These are phyloP conservation scores for Panulirus ornatus DNA, from an alignment of 1,140 invertebrate genomes.

Conservation along the genomic window DNA sequence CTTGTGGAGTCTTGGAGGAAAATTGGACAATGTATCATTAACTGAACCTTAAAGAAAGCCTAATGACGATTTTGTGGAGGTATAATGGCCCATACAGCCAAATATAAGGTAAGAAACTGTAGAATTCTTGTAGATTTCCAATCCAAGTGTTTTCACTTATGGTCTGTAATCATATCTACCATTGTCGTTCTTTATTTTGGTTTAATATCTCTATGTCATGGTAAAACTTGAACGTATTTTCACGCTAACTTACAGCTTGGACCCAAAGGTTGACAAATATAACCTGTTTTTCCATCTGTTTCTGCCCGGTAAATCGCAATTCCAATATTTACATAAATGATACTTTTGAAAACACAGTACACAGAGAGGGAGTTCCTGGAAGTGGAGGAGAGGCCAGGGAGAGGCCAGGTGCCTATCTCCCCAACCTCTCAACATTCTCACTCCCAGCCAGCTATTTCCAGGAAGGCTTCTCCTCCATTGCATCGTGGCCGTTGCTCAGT, in stretches of 20 bases:
- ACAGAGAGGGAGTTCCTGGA: not conserved
- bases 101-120: conserved; percentile 58
- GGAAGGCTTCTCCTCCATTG: no score
- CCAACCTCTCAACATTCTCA: no score
- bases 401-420: no score
- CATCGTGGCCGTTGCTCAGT: no score
- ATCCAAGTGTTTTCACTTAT: conserved; percentile 32
- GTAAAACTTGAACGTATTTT: not conserved
- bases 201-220: not conserved
- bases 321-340: not conserved
- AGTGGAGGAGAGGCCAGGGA: no score
- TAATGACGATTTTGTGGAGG: conserved; percentile 48
- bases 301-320: not conserved
- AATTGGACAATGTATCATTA: conserved; percentile 53
- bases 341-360: not conserved
- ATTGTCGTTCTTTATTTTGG: conserved; percentile 10
- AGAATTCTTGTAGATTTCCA: not conserved
- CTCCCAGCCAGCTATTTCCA: no score
- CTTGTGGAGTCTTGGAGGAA: conserved; percentile 48
- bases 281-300: not conserved
- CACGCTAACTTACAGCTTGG: not conserved
- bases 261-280: not conserved
- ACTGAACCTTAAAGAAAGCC: conserved; percentile 52
- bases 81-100: conserved; percentile 62
- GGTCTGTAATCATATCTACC: conserved; percentile 12